phyloP scores from a whole-genome alignment of 2,113 vertebrate genomes.

The Centropus unirufus region DNA sequence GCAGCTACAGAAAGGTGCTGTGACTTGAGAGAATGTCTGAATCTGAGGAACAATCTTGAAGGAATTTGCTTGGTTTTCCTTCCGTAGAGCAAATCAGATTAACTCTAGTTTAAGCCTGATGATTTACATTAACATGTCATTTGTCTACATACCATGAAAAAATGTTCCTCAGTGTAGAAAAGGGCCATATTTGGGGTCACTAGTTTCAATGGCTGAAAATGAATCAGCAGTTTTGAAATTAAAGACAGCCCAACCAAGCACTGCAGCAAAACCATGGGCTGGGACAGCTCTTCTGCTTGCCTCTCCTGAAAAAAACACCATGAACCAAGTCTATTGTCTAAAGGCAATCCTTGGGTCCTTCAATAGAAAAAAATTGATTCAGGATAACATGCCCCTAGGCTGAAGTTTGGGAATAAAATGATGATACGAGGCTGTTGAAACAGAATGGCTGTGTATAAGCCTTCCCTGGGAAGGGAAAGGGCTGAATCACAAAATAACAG shows the following conservation, averaged over 20 bases:
- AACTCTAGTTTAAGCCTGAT: slow-evolving; percentile 46
- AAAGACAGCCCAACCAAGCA: background rate
- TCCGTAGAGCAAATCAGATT: slow-evolving; percentile 39
- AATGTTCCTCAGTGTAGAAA: slow-evolving; percentile 36
- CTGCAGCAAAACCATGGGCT: background rate
- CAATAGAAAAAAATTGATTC: background rate
- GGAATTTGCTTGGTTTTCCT: slow-evolving; percentile 44
- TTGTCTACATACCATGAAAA: slow-evolving; percentile 54
- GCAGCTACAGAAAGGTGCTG: background rate
- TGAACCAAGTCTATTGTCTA: background rate
- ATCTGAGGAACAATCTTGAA: slow-evolving; percentile 27
- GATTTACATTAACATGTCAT: slow-evolving; percentile 65
- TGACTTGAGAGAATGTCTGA: background rate
- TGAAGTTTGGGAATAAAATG: background rate
- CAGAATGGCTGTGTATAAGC: background rate
- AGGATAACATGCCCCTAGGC: background rate
- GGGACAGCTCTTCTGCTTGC: background rate
- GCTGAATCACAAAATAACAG: background rate
- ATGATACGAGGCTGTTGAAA: background rate
- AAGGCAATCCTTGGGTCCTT: background rate
- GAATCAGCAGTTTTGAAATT: slow-evolving; percentile 66
- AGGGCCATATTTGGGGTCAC: background rate
- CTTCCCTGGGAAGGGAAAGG: background rate
- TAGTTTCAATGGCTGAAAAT: slow-evolving; percentile 45
- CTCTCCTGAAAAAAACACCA: background rate